Conservation (phyloP, 2,113 vertebrate genomes). For the Hypanus sabinus region DNA sequence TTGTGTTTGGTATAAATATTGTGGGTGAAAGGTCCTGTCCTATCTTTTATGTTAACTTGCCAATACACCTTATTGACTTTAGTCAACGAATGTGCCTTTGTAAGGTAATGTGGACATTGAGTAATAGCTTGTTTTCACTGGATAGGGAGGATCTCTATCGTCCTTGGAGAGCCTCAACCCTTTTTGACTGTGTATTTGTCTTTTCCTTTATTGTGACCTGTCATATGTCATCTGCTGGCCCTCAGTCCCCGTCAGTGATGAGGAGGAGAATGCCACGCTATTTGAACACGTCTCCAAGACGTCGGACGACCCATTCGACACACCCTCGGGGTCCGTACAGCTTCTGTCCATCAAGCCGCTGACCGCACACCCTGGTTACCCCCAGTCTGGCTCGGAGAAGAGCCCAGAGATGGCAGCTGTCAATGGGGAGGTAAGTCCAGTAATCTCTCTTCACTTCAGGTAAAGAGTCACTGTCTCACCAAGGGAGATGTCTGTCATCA, state of each 20-base stretch:
- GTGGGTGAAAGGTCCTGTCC: too few relatives aligned
- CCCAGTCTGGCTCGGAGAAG: slow-evolving; percentile 71
- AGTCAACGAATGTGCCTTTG: too few relatives aligned
- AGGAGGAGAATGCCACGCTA: slow-evolving; percentile 61
- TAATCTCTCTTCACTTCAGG: too few relatives aligned
- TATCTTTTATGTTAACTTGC: too few relatives aligned
- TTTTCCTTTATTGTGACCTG: neutral
- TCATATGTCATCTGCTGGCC: neutral
- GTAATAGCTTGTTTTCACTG: neutral
- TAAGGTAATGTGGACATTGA: too few relatives aligned
- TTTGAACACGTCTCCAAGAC: slow-evolving; percentile 61
- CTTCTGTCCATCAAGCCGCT: slow-evolving; percentile 85
- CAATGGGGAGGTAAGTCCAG: slow-evolving; percentile 81
- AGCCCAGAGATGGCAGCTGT: slow-evolving; percentile 75
- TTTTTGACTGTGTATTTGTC: neutral
- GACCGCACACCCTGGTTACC: slow-evolving; percentile 62
- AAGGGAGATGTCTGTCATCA: too few relatives aligned
- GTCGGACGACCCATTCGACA: slow-evolving; percentile 77
- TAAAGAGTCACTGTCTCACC: too few relatives aligned
- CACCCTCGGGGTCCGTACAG: slow-evolving; percentile 89
- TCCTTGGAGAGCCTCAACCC: neutral
- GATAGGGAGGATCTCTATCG: neutral
- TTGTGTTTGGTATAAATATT: too few relatives aligned
- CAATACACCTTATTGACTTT: too few relatives aligned
- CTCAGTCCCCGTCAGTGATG: slow-evolving; percentile 55